phyloP scores from a whole-genome alignment of 2,888 invertebrate genomes.

The Lasioglossum marginatum region DNA sequence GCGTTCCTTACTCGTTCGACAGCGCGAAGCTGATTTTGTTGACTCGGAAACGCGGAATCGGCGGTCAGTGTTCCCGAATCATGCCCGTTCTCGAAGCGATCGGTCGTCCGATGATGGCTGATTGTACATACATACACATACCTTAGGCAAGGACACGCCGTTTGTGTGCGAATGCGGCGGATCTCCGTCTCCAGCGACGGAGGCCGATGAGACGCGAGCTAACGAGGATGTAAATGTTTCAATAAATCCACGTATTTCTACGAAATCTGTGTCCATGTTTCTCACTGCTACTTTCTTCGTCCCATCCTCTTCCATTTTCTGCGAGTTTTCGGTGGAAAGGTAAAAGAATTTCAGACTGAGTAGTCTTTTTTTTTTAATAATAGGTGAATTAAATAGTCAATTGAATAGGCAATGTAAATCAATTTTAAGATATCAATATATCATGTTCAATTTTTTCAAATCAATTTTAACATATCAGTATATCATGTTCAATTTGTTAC shows the following conservation, averaged over 20 bases:
- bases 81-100: constrained; percentile 28
- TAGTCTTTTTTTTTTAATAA: too few relatives aligned
- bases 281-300: too few relatives aligned
- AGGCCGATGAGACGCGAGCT: constrained; percentile 57
- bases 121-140: constrained; percentile 11
- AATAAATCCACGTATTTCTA: constrained; percentile 84
- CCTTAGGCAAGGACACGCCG: not conserved
- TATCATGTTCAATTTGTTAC: too few relatives aligned
- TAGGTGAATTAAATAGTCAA: too few relatives aligned
- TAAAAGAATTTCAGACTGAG: too few relatives aligned
- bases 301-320: not conserved
- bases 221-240: constrained; percentile 83
- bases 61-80: constrained; percentile 16
- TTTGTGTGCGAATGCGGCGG: not conserved
- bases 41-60: constrained; percentile 18
- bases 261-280: constrained; percentile 65
- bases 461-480: too few relatives aligned
- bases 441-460: too few relatives aligned
- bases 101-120: constrained; percentile 23
- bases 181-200: not conserved
- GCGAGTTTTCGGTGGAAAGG: too few relatives aligned
- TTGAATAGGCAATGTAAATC: too few relatives aligned
- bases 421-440: too few relatives aligned
- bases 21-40: not conserved
- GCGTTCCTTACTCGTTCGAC: not conserved